Evolutionary conservation across 1,140 invertebrate genomes (phyloP), one percentile per base, ranked within the genome.

Genomic region (Polypedilum pembai): DNA sequence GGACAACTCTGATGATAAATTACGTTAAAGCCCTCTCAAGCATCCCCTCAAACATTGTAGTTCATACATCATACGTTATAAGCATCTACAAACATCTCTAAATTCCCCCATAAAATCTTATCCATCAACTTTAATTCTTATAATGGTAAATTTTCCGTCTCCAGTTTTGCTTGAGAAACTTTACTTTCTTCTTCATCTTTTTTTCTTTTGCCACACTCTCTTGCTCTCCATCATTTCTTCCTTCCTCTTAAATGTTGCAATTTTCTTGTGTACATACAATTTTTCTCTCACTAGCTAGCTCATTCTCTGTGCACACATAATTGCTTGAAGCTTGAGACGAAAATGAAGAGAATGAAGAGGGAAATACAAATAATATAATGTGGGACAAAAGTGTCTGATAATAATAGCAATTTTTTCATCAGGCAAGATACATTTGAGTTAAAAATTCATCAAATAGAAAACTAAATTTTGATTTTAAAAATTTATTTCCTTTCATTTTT

Each of bases 121-220:
- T 69, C 17, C 20, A 69, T 69, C 65, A 69, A 69, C 65, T 69
- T 69, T 69, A 69, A 69, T 69, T 69, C 20, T 10, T 69, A 18
- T 69, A 18, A 69, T 69, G 65, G 15, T 21, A 69, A 18, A 69
- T 33, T 33, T 33, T 33, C 24, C 24, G 24, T 33, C 65, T 56
- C 45, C 12, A 69, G 17, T 56, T n/a, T 12, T n/a, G 15, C 45
- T n/a, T 56, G 12, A 56, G 45, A n/a, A 56, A 56, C 12, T 12
- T 33, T 33, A 3, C 24, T 33, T 33, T 33, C 24, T n/a, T n/a
- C n/a, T n/a, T n/a, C n/a, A n/a, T n/a, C n/a, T 33, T 33, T 33
- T 33, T 33, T 33, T 33, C 24, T 33, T 45, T 45, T 56, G 45
- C 45, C 45, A 56, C n/a, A n/a, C n/a, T n/a, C n/a, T n/a, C n/a